Base-by-base conservation (phyloP, 2,888 invertebrate species). In the Perizoma affinitatum region DNA sequence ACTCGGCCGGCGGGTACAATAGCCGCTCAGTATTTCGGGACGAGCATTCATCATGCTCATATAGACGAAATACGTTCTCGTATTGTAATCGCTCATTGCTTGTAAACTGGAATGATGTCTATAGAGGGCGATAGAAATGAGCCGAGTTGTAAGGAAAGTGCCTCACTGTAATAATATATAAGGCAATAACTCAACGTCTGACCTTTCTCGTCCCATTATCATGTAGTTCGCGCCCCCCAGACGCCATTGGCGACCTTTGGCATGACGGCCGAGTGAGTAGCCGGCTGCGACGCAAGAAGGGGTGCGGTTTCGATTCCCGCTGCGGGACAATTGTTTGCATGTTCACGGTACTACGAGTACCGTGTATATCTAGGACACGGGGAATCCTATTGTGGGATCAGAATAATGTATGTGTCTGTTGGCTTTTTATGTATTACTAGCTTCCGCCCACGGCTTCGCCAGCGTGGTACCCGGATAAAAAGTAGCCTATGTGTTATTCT, bases 191-290 rank as follows among this genome's bases (percentile, higher is more conserved):
- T 81, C 75, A 75, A 57, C 65, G 47, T 63, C 47, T 74, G 79
- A 82, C 78, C 79, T 83, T 76, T 74, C 67, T 63, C 66, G 69
- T 73, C 65, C 61, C 75, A 78, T 81, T 81, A 79, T 74, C 73
- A 72, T 75, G 73, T 74, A 70, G 74, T 78, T 74, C 73, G 68
- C 75, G 76, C 71, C 66, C 72, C 65, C 44, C 57, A 66, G 55
- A 2, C 61, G 71, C 69, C 75, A 69, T 76, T 77, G 75, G 73
- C 78, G 71, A 73, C 74, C 71, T 69, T 72, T 22, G 1, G 1
- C 22, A 22, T 22, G 22, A 22, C 3, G 22, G 22, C 22, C 22
- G 22, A 22, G 22, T 22, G 22, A 22, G 22, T 22, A 22, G 22
- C 22, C 22, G 3, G 22, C 22, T 22, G 22, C 22, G 1, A 22